phyloP scores from a whole-genome alignment of 2,113 vertebrate species.

The Terrapene triunguis region DNA sequence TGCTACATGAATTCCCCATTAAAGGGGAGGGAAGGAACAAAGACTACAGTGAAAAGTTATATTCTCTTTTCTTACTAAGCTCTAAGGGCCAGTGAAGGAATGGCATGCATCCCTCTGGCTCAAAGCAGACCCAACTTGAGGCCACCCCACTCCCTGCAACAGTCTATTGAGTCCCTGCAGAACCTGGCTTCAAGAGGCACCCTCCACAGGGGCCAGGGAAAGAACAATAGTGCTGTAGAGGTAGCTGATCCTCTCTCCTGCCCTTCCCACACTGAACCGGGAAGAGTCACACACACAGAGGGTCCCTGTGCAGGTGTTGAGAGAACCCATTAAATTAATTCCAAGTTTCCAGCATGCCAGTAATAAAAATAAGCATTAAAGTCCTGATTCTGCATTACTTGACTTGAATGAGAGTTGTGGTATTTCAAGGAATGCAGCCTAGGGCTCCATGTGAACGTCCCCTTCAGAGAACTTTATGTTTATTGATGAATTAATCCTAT shows the following conservation, averaged over 20 bases:
- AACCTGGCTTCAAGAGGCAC: not conserved
- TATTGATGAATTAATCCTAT: not conserved
- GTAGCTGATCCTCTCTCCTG: fast-evolving
- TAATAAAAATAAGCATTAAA: not conserved
- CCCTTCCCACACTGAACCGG: not conserved
- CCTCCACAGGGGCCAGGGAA: not conserved
- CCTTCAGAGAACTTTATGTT: not conserved
- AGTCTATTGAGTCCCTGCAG: not conserved
- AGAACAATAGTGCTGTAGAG: fast-evolving
- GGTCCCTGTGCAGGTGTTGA: not conserved
- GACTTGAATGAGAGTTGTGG: fast-evolving
- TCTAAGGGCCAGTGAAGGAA: not conserved
- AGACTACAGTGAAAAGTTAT: not conserved
- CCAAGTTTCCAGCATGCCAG: not conserved
- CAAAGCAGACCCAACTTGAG: not conserved
- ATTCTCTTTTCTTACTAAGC: not conserved
- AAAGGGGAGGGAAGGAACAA: no score
- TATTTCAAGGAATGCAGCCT: fast-evolving
- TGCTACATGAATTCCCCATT: not conserved
- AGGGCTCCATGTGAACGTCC: fast-evolving
- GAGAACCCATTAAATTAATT: fast-evolving
- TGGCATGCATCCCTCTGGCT: not conserved
- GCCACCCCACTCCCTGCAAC: not conserved
- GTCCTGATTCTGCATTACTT: not conserved
- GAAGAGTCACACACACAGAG: not conserved